Evolutionary conservation across 2,797 vertebrate genomes (phyloP).

Genomic region (Tiaroga cobitis): DNA sequence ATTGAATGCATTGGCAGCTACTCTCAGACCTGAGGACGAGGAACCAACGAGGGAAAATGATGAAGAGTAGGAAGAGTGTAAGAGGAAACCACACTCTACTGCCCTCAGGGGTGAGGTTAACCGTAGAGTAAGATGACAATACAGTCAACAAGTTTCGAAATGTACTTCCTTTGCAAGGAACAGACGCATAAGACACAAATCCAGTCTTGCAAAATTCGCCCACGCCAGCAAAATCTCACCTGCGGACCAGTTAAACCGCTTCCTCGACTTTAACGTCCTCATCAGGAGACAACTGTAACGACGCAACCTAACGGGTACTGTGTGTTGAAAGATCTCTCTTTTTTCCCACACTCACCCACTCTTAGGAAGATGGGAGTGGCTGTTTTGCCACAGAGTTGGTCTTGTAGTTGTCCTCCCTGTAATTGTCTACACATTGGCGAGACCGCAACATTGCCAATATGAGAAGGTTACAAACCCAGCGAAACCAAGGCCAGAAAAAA

Average conservation of each 20-base stretch:
- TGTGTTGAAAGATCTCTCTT: conserved; percentile 24
- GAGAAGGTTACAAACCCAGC: conserved; percentile 67
- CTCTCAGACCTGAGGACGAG: conserved; percentile 34
- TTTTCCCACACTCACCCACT: conserved; percentile 5
- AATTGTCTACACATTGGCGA: conserved; percentile 77
- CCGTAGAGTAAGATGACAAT: conserved; percentile 35
- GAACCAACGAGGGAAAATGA: conserved; percentile 38
- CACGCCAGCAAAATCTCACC: conserved; percentile 59
- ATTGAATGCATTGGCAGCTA: not conserved
- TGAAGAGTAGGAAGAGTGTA: conserved; percentile 11
- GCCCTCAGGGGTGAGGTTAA: conserved; percentile 36
- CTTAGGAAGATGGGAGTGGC: conserved; percentile 66
- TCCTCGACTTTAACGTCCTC: conserved; percentile 49
- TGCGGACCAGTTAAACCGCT: conserved; percentile 58
- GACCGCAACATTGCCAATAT: conserved; percentile 77
- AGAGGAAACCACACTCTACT: conserved; percentile 13
- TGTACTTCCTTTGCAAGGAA: conserved; percentile 12
- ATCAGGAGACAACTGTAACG: conserved; percentile 64
- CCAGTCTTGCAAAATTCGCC: conserved; percentile 46
- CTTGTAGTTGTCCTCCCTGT: conserved; percentile 70
- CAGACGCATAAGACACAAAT: conserved; percentile 48
- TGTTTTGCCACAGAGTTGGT: conserved; percentile 71
- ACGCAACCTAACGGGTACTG: conserved; percentile 56
- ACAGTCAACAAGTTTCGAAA: conserved; percentile 60
- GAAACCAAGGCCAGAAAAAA: conserved; percentile 57